Percentiles rank a stretch among this genome's conserved stretches.
These are phyloP conservation scores for Dromococcyx pavoninus DNA, from an alignment of 2,797 vertebrate species.

Conservation along the genomic window DNA sequence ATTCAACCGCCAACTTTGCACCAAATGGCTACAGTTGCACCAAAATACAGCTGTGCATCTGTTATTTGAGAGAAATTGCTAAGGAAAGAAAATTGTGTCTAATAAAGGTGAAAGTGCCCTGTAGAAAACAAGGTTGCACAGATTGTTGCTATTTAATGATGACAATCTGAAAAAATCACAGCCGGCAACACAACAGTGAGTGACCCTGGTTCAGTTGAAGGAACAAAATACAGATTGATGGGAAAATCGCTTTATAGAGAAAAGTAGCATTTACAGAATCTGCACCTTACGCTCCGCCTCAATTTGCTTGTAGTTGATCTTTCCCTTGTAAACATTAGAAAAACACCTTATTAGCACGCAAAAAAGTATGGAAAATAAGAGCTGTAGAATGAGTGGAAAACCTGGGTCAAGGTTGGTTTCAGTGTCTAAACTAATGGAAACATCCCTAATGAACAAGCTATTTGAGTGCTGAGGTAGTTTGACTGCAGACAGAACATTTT, in stretches of 20 bases:
- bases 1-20: background rate
- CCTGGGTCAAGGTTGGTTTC: background rate
- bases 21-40: background rate
- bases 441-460: background rate
- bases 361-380: background rate
- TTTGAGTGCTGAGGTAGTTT: background rate
- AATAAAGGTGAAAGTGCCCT: background rate
- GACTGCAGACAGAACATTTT: background rate
- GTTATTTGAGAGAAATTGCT: background rate
- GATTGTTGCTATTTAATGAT: background rate
- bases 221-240: background rate
- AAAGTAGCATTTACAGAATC: background rate
- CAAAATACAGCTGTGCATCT: background rate
- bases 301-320: background rate
- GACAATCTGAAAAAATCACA: background rate
- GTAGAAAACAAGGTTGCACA: background rate
- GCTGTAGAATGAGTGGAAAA: background rate
- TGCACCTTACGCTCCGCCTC: background rate
- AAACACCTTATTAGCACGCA: background rate
- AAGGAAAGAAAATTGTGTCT: background rate
- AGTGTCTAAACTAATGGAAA: background rate
- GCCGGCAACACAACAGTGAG: background rate
- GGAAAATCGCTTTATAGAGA: background rate
- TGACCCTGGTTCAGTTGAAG: background rate
- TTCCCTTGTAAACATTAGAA: background rate